phyloP scores from a whole-genome alignment of 2,888 invertebrate genomes.

The Oligia latruncula region DNA sequence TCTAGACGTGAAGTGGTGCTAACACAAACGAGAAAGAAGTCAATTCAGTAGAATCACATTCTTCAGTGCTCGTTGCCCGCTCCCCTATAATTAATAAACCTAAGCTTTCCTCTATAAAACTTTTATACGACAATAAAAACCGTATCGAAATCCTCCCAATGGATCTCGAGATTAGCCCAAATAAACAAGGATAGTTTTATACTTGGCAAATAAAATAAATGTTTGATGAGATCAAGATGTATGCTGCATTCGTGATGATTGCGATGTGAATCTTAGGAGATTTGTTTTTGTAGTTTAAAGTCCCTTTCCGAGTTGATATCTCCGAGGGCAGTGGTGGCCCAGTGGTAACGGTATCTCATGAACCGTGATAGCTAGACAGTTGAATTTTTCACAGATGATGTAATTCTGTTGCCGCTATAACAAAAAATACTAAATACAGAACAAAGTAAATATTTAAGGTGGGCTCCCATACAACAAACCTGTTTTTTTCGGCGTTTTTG shows the following conservation, averaged over 20 bases:
- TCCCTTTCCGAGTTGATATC: neutral
- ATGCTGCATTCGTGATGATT: conserved; percentile 1
- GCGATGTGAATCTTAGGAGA: neutral
- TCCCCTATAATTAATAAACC: conserved; percentile 52
- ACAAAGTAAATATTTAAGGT: no score
- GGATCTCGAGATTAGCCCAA: conserved; percentile 41
- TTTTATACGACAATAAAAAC: conserved; percentile 58
- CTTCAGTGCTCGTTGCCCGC: conserved; percentile 12
- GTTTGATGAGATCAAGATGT: conserved; percentile 12
- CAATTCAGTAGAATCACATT: conserved; percentile 3
- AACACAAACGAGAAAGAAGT: neutral
- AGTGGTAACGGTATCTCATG: no score
- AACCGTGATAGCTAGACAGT: no score
- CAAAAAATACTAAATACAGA: no score
- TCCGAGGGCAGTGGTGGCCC: neutral
- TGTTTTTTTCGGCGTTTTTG: no score
- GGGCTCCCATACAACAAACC: no score
- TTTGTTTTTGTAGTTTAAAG: neutral
- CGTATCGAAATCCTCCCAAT: conserved; percentile 36
- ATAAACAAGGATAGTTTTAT: conserved; percentile 52
- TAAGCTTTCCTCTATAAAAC: conserved; percentile 55
- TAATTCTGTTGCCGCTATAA: no score
- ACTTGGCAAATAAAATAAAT: conserved; percentile 16
- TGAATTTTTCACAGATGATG: no score
- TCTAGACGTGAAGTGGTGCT: neutral